Evolutionary conservation across 2,888 invertebrate genomes (phyloP).

Genomic region (Hirtodrosophila cameraria): DNA sequence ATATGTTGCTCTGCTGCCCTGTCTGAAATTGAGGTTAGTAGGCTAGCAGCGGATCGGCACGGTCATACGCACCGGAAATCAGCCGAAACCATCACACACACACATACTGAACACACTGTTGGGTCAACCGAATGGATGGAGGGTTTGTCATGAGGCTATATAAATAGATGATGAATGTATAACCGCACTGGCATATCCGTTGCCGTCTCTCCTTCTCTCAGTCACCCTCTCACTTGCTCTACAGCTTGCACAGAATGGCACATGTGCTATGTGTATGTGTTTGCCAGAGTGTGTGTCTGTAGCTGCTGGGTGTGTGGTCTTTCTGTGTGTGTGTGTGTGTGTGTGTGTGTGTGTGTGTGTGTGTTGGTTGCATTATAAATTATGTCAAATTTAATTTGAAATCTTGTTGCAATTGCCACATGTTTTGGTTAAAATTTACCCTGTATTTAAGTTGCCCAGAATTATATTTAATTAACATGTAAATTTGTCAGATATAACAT

Average conservation of each 20-base stretch:
- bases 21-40: slow-evolving; percentile 56
- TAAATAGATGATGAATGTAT: slow-evolving; percentile 73
- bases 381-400: slow-evolving; percentile 74
- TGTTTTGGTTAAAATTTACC: slow-evolving; percentile 29
- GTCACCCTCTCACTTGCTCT: slow-evolving; percentile 7
- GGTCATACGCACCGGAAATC: slow-evolving; percentile 56
- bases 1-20: no score
- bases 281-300: slow-evolving; percentile 2
- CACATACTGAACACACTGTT: slow-evolving; percentile 7
- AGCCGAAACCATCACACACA: slow-evolving; percentile 40
- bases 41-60: slow-evolving; percentile 48
- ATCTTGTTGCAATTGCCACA: slow-evolving; percentile 48
- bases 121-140: slow-evolving; percentile 18
- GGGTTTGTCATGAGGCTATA: slow-evolving; percentile 42
- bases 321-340: slow-evolving; percentile 1
- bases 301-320: no score
- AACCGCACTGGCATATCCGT: slow-evolving; percentile 59
- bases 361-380: slow-evolving; percentile 45
- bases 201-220: slow-evolving; percentile 6
- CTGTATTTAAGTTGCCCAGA: background rate
- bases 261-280: slow-evolving; percentile 3
- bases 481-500: no score
- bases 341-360: slow-evolving; percentile 9
- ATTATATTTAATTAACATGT: no score
- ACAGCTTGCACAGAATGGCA: slow-evolving; percentile 18